These are phyloP conservation scores for Xestia c-nigrum DNA, from an alignment of 2,888 invertebrate genomes.

Conservation along the genomic window DNA sequence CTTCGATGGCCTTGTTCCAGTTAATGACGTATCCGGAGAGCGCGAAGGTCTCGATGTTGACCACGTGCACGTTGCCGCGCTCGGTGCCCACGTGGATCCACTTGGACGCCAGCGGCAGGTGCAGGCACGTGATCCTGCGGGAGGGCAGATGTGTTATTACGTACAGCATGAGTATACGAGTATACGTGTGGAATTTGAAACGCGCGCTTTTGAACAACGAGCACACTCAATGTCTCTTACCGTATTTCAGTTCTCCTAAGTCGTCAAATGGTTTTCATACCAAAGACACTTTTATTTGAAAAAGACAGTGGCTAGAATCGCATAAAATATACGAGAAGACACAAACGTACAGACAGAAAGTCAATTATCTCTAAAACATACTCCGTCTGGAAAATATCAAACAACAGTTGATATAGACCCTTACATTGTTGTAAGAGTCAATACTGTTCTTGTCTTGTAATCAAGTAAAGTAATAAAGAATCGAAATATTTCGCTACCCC, in stretches of 20 bases:
- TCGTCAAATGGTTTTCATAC: not conserved
- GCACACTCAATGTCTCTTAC: not conserved
- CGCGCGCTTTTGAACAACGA: not conserved
- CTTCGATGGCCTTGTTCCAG: conserved; percentile 99
- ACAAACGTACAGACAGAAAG: not conserved
- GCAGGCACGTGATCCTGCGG: conserved; percentile 97
- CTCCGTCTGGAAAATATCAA: not conserved
- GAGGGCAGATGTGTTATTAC: not conserved
- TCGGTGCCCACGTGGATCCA: conserved; percentile 99
- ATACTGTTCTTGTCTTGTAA: not conserved
- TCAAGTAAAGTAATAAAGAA: not conserved
- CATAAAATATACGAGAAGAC: not conserved
- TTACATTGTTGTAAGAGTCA: not conserved
- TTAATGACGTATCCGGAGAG: conserved; percentile 99
- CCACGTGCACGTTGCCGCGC: conserved; percentile 99
- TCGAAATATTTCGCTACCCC: not conserved
- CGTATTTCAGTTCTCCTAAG: too few species aligned
- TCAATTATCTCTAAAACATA: not conserved
- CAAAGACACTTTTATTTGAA: not conserved
- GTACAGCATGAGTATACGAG: not conserved
- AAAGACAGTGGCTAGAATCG: not conserved
- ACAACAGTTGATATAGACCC: not conserved
- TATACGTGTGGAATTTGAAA: not conserved
- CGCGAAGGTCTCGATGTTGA: conserved; percentile 98
- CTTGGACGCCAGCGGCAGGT: conserved; percentile 98